A percentile compares a stretch with the other conserved stretches of the same genome.
phyloP scores from a whole-genome alignment of 35 echinoderm and acorn worm genomes.

The Strongylocentrotus purpuratus region DNA sequence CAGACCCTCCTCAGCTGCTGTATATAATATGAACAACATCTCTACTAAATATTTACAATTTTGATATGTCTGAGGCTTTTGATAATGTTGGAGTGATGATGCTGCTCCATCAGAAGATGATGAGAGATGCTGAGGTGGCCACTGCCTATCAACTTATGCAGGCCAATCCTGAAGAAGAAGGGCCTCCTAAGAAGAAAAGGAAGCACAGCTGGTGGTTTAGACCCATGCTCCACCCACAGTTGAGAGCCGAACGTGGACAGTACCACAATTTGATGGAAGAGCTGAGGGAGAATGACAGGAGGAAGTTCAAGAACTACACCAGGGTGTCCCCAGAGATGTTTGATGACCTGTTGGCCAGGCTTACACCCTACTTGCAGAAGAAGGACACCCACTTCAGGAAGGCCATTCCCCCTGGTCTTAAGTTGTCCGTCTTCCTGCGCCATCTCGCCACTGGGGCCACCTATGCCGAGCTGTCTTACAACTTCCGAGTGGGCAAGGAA shows the following conservation, averaged over 20 bases:
- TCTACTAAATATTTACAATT: slow-evolving; percentile 53
- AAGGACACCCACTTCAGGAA: no score
- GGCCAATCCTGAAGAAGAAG: slow-evolving; percentile 28
- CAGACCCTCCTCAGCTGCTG: not conserved
- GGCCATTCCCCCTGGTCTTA: not conserved
- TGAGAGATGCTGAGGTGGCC: slow-evolving; percentile 32
- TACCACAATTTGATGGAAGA: no score
- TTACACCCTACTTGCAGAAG: no score
- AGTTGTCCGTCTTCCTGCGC: slow-evolving; percentile 28
- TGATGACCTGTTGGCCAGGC: no score
- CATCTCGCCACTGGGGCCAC: slow-evolving; percentile 28
- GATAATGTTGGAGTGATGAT: slow-evolving; percentile 37
- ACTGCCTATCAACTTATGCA: slow-evolving; percentile 13
- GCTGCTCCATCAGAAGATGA: slow-evolving; percentile 19
- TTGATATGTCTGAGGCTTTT: slow-evolving; percentile 16
- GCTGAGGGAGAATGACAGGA: no score
- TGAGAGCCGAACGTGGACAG: no score
- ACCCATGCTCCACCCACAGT: no score
- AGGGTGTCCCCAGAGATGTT: no score
- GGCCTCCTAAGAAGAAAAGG: not conserved
- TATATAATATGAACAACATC: slow-evolving; percentile 43
- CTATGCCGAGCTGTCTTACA: slow-evolving; percentile 26
- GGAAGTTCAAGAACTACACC: no score
- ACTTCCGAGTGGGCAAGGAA: slow-evolving; percentile 32
- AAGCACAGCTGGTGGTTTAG: no score